These are phyloP conservation scores for Gallinago media DNA, from an alignment of 2,113 vertebrate species.

Conservation along the genomic window DNA sequence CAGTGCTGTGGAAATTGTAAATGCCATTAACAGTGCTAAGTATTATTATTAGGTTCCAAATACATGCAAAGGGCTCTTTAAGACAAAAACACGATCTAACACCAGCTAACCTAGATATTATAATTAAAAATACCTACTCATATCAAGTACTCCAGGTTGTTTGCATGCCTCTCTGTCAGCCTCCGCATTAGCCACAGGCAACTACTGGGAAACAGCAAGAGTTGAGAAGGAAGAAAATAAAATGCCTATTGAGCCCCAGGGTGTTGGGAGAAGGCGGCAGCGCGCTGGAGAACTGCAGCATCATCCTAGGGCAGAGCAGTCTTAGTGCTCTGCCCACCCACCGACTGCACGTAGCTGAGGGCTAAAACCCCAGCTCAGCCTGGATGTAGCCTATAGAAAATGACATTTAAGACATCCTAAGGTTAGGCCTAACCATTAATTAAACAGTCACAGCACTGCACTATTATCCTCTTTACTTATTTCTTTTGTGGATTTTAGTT, in stretches of 20 bases:
- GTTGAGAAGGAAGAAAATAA: constrained; percentile 31
- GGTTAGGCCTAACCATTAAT: constrained; percentile 77
- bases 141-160: background rate
- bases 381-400: constrained; percentile 63
- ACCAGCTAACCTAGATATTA: background rate
- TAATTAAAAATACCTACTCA: background rate
- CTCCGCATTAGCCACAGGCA: constrained; percentile 26
- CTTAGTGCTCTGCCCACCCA: constrained; percentile 27
- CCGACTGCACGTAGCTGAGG: background rate
- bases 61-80: background rate
- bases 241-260: constrained; percentile 29
- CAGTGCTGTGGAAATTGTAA: background rate
- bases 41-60: background rate
- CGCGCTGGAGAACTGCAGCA: constrained; percentile 6
- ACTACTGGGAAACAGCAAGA: background rate
- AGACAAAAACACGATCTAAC: background rate
- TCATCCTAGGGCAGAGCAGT: constrained; percentile 39
- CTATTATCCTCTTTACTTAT: constrained; percentile 44
- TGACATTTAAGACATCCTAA: constrained; percentile 71
- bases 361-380: constrained; percentile 68
- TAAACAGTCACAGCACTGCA: constrained; percentile 60
- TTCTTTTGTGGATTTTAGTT: constrained; percentile 71
- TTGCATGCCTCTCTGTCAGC: background rate
- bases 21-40: background rate
- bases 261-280: background rate